Base-by-base conservation (phyloP, 2,888 invertebrate species). In the Phymatocera aterrima region DNA sequence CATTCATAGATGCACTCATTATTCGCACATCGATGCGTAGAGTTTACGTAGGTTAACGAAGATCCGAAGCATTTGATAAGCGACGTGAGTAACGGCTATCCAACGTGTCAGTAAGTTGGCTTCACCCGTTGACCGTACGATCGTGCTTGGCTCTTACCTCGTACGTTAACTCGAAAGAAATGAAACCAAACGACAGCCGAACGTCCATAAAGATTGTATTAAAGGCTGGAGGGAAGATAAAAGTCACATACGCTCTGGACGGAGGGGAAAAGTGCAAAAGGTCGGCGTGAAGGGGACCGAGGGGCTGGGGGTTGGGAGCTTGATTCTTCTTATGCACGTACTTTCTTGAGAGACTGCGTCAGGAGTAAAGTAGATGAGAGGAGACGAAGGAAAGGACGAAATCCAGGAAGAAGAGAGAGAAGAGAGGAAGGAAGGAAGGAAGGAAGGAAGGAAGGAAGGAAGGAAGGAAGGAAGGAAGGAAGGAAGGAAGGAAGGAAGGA, bases 181-280 rank as follows among this genome's bases (percentile, higher is more conserved):
- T 60, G 75, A 75, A 75, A 75, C 37, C 57, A 60, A 54, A 75
- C 57, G 75, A 40, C 57, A 54, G 24, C 40, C 24, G 75, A 57
- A 60, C 75, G 57, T 57, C 60, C 75, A 60, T 75, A 75, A 75
- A 75, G 75, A 54, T 57, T 40, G 54, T 60, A 75, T 75, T 40
- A 75, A 72, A 15, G 75, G n/a, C 21, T 28, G 21, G 3, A 21
- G 75, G 40, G 43, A 60, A 60, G 75, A 75, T 75, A 75, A 75
- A 75, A 75, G 37, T 57, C 51, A 51, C 72, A 72, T 72, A 72
- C 18, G 48, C 48, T 34, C 24, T 10, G 43, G 72, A 51, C 34
- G 48, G n/a, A 72, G 18, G 51, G 3, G 40, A 54, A 24, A n/a
- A 60, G 40, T 24, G 57, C 75, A 40, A 43, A 60, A 57, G 75